Base-by-base conservation (phyloP, 2,888 invertebrate species). In the Macrosoma leucophasiata region DNA sequence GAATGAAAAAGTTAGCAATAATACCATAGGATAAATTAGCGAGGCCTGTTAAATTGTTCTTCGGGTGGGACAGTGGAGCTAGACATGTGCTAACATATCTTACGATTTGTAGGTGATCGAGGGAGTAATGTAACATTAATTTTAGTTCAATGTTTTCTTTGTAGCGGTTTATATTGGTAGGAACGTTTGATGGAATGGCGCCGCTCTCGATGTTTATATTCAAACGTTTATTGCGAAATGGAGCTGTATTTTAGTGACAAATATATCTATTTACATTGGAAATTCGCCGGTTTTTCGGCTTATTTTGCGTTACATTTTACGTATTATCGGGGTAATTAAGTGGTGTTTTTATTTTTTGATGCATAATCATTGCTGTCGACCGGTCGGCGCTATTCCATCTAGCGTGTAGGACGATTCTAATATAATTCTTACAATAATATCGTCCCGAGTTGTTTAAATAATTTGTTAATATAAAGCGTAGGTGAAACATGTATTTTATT, bases 391-490 rank as follows among this genome's bases (percentile, higher is more conserved):
- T 31, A 79, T 78, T 79, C 57, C 72, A 71, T 43, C 54, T 58
- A 73, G 58, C 71, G 58, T 48, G 52, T 64, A 62, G 82, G 82
- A 79, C 82, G 82, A 82, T 82, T 74, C 70, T 81, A 76, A 82
- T 82, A 84, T 84, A 82, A 84, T 84, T 84, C 82, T 84, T 82
- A 82, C 75, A 79, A 77, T 77, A 71, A 81, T 70, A 79, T 84
- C 84, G 84, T 84, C 84, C 82, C 58, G 55, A 75, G 63, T 75
- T 70, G 69, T 77, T 77, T 75, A 67, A 56, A 70, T 71, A 63
- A 77, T 76, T 79, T 75, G 79, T 82, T 82, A 70, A 69, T 73
- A 61, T 73, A 66, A 70, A 70, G 46, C 55, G 55, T 79, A 75
- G 70, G 70, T 66, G 65, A n/a, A 66, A 51, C 74, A 60, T 70